A percentile compares a stretch with the other conserved stretches of the same genome.
phyloP scores from a whole-genome alignment of 2,797 vertebrate genomes.

The Heteromormyrus szaboi region DNA sequence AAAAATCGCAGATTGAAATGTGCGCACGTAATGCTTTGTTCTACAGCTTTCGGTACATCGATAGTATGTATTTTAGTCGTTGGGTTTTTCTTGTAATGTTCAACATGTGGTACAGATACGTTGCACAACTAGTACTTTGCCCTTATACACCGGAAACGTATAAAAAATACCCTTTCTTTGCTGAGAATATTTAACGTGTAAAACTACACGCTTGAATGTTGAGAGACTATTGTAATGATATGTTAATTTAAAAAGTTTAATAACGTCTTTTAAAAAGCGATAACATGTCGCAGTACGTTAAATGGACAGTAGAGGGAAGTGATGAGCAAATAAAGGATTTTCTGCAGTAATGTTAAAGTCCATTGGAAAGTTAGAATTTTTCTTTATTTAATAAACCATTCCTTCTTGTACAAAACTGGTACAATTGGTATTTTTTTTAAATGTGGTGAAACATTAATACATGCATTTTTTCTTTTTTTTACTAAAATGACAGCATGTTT shows the following conservation, averaged over 20 bases:
- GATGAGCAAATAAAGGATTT: background rate
- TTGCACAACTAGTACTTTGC: background rate
- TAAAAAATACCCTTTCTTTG: background rate
- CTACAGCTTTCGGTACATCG: background rate
- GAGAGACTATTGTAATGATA: background rate
- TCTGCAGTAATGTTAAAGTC: background rate
- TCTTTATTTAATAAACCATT: conserved; percentile 11
- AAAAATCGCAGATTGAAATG: background rate
- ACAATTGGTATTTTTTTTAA: background rate
- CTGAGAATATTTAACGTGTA: background rate
- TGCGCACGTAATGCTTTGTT: background rate
- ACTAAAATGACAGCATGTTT: background rate
- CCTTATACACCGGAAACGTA: background rate
- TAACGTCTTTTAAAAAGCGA: background rate
- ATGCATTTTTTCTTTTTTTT: background rate
- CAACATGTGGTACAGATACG: background rate
- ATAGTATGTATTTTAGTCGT: background rate
- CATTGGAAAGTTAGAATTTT: background rate
- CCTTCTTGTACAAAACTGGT: conserved; percentile 7
- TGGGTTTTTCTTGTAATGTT: background rate
- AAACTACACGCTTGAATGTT: background rate
- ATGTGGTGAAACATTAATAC: background rate
- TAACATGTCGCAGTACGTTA: background rate
- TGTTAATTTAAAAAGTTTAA: background rate
- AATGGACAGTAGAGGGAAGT: conserved; percentile 17